Evolutionary conservation across 2,113 vertebrate genomes (phyloP).

Genomic region (Axis porcinus): DNA sequence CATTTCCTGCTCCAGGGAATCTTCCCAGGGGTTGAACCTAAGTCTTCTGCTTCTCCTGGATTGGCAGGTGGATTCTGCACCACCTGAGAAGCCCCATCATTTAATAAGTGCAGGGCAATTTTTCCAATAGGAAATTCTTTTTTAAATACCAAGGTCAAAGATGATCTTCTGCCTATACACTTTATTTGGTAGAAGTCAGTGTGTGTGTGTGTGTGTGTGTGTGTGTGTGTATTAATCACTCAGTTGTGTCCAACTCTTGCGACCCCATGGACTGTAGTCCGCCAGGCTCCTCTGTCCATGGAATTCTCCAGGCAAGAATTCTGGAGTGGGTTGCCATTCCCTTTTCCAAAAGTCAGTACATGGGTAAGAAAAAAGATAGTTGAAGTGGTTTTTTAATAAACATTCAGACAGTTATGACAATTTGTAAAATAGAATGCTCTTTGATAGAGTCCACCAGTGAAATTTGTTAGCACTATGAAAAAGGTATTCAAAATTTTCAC

Average conservation of each 20-base stretch:
- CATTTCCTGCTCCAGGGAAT: neutral
- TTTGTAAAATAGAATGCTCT: neutral
- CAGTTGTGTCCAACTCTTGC: neutral
- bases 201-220: neutral
- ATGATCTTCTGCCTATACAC: neutral
- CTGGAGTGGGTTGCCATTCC: neutral
- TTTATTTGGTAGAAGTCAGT: neutral
- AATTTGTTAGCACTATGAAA: neutral
- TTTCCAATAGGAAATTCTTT: conserved; percentile 22
- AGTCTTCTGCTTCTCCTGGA: neutral
- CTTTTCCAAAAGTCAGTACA: neutral
- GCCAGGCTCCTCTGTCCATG: neutral
- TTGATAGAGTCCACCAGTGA: neutral
- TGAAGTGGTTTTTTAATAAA: neutral
- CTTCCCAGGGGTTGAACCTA: neutral
- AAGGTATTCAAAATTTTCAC: neutral
- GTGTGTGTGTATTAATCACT: neutral
- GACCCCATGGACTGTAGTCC: neutral
- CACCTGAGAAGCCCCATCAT: neutral
- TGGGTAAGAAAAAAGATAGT: neutral
- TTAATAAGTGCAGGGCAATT: conserved; percentile 9
- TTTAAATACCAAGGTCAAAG: conserved; percentile 14
- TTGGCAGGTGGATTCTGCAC: neutral
- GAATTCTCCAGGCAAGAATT: neutral
- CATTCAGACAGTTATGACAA: neutral